These are phyloP conservation scores for Oligia fasciuncula DNA, from an alignment of 2,888 invertebrate genomes.

Conservation along the genomic window DNA sequence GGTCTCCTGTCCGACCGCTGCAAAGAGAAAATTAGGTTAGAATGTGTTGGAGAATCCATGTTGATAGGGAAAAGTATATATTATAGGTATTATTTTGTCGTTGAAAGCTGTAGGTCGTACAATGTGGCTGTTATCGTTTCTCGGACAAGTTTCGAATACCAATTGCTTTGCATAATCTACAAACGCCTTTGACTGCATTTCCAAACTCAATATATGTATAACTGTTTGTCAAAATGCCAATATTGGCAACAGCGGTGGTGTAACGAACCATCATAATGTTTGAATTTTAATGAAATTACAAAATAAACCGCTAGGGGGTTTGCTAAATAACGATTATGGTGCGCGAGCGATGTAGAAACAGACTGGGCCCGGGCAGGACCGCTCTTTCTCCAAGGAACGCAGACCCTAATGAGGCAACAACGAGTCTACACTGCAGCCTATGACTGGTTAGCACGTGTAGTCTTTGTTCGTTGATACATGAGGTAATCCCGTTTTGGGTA, in stretches of 20 bases:
- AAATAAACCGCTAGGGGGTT: slow-evolving; percentile 79
- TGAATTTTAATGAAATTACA: slow-evolving; percentile 85
- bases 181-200: slow-evolving; percentile 43
- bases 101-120: slow-evolving; percentile 9
- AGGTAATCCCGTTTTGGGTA: slow-evolving; percentile 38
- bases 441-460: slow-evolving; percentile 67
- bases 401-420: slow-evolving; percentile 67
- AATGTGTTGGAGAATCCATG: not conserved
- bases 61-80: not conserved
- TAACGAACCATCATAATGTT: slow-evolving; percentile 75
- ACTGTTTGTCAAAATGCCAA: slow-evolving; percentile 73
- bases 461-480: slow-evolving; percentile 48
- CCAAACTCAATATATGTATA: slow-evolving; percentile 33
- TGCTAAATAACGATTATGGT: slow-evolving; percentile 79
- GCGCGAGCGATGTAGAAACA: slow-evolving; percentile 77
- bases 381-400: slow-evolving; percentile 85
- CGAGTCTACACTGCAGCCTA: slow-evolving; percentile 1
- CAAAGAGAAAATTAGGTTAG: slow-evolving; percentile 71
- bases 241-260: slow-evolving; percentile 70
- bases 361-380: slow-evolving; percentile 79
- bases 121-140: slow-evolving; percentile 15
- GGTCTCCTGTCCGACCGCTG: slow-evolving; percentile 94
- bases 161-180: slow-evolving; percentile 31
- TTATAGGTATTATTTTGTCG: not conserved
- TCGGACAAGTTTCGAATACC: slow-evolving; percentile 39